These are phyloP conservation scores for Pardalotus punctatus DNA, from an alignment of 2,113 vertebrate species.

Conservation along the genomic window DNA sequence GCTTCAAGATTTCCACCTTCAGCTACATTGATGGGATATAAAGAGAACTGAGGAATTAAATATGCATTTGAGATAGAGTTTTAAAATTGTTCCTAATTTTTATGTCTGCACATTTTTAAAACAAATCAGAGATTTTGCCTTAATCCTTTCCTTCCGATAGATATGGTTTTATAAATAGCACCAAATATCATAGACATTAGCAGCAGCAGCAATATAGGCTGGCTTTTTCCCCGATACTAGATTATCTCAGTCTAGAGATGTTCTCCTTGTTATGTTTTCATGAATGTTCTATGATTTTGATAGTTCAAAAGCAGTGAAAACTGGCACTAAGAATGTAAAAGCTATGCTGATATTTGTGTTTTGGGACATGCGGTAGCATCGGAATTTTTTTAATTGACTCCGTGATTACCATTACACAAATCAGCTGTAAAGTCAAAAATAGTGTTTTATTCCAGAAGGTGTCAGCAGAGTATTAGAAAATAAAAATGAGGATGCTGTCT, in stretches of 20 bases:
- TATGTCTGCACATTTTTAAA: not conserved
- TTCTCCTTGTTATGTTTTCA: not conserved
- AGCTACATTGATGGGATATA: not conserved
- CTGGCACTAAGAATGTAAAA: not conserved
- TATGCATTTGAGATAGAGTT: rapidly evolving
- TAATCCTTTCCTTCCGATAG: not conserved
- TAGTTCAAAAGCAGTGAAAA: not conserved
- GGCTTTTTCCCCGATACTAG: not conserved
- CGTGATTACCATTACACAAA: not conserved
- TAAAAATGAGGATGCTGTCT: not conserved
- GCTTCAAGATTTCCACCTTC: not conserved
- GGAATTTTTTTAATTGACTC: not conserved
- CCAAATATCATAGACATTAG: not conserved
- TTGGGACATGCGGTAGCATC: not conserved
- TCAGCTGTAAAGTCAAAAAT: not conserved
- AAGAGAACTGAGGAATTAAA: not conserved
- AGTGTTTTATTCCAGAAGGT: slow-evolving; percentile 57
- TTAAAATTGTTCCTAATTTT: not conserved
- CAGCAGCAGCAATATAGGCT: not conserved
- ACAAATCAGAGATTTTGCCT: not conserved
- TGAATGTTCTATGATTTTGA: not conserved
- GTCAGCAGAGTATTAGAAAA: slow-evolving; percentile 67
- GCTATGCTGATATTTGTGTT: not conserved
- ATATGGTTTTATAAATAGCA: not conserved
- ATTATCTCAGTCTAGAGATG: not conserved